phyloP scores from a whole-genome alignment of 1,140 invertebrate species.

The Rhyzopertha dominica region DNA sequence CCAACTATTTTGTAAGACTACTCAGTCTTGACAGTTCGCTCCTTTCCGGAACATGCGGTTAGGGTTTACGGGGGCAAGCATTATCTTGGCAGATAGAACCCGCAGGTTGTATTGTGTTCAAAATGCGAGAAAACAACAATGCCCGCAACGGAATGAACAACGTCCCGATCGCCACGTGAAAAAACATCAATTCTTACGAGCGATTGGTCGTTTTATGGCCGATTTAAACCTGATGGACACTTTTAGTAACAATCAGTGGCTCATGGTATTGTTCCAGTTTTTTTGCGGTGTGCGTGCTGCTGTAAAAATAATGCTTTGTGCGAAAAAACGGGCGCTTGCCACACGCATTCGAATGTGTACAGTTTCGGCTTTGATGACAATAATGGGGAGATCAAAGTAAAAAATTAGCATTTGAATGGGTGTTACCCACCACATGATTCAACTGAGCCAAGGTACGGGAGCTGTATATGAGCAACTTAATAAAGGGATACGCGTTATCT shows the following conservation, averaged over 20 bases:
- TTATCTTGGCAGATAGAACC: constrained; percentile 10
- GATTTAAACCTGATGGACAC: constrained; percentile 22
- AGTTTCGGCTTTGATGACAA: no score
- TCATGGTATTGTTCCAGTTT: constrained; percentile 1
- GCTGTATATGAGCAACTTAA: no score
- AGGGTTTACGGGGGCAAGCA: no score
- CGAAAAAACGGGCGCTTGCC: constrained; percentile 6
- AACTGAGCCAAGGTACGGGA: no score
- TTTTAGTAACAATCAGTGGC: constrained; percentile 17
- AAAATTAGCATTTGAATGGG: no score
- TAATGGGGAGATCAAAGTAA: no score
- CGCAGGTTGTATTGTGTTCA: constrained; percentile 20
- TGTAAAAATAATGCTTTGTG: constrained; percentile 1
- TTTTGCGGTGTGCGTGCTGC: background rate
- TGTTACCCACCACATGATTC: no score
- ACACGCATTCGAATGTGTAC: no score
- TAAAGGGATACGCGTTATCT: no score
- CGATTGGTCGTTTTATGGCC: constrained; percentile 20
- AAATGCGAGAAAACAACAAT: constrained; percentile 7
- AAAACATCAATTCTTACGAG: constrained; percentile 20
- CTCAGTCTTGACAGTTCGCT: no score
- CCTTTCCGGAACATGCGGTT: no score
- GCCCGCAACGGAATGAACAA: background rate
- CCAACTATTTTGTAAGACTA: no score
- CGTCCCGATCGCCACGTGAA: constrained; percentile 17